Percentiles rank a stretch among this genome's conserved stretches.
Conservation (phyloP, 2,113 vertebrate species). For the Amphiprion percula region DNA sequence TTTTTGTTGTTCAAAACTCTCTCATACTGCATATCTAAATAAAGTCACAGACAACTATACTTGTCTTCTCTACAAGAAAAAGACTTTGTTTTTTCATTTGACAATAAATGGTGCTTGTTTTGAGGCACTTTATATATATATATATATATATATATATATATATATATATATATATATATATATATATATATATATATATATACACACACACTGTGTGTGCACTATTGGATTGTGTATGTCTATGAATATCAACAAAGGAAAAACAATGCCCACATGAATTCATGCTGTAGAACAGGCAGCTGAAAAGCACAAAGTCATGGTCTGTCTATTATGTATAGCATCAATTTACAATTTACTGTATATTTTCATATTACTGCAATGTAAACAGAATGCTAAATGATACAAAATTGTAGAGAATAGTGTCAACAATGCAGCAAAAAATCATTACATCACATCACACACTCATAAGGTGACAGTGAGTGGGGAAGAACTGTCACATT, state of each 20-base stretch:
- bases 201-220: constrained; percentile 2
- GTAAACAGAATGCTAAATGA: background rate
- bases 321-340: background rate
- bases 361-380: background rate
- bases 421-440: background rate
- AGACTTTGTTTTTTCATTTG: constrained; percentile 43
- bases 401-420: too few species aligned
- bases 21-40: constrained; percentile 65
- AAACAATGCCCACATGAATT: background rate
- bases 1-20: constrained; percentile 53
- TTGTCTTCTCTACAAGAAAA: constrained; percentile 46
- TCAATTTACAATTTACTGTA: background rate
- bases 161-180: too few species aligned
- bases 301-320: background rate
- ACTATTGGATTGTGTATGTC: constrained; percentile 5
- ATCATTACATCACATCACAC: too few species aligned
- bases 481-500: background rate
- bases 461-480: background rate
- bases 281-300: background rate
- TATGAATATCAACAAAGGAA: constrained; percentile 42
- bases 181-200: background rate
- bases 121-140: constrained; percentile 19
- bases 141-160: background rate
- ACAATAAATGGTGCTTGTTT: constrained; percentile 48
- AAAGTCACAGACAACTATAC: constrained; percentile 63